phyloP scores from a whole-genome alignment of 2,113 vertebrate genomes.

The Macheiramphus alcinus region DNA sequence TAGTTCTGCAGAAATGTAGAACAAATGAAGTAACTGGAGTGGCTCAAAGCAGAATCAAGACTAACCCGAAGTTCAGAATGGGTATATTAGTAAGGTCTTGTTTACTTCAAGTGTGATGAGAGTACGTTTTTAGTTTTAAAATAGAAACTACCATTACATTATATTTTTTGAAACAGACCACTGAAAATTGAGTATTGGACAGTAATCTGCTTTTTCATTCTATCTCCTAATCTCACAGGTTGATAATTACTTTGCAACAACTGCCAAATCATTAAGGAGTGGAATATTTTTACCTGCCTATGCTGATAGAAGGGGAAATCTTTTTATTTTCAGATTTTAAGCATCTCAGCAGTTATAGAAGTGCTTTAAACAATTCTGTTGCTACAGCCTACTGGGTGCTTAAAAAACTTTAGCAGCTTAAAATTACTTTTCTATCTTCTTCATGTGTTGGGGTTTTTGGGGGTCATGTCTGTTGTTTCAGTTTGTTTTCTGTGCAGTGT shows the following conservation, averaged over 20 bases:
- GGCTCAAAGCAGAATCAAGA: background rate
- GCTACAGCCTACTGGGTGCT: background rate
- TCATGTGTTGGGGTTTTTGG: background rate
- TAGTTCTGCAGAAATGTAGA: background rate
- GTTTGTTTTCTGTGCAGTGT: background rate
- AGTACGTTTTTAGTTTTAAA: background rate
- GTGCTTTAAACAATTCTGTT: background rate
- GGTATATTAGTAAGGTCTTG: background rate
- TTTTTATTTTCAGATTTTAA: background rate
- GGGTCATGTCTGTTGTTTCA: background rate
- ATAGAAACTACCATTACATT: fast-evolving
- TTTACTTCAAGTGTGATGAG: background rate
- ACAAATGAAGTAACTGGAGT: background rate
- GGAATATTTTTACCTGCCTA: background rate
- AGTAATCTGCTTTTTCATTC: background rate
- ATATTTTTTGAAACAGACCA: background rate
- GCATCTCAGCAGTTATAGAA: background rate
- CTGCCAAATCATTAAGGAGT: background rate
- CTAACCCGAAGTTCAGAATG: background rate
- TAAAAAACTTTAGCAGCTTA: background rate
- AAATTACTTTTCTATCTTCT: background rate
- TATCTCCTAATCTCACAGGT: background rate
- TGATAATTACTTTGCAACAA: background rate
- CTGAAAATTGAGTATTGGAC: background rate
- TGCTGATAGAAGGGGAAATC: background rate